phyloP scores from a whole-genome alignment of 2,888 invertebrate genomes.

The Pasiphila rectangulata region DNA sequence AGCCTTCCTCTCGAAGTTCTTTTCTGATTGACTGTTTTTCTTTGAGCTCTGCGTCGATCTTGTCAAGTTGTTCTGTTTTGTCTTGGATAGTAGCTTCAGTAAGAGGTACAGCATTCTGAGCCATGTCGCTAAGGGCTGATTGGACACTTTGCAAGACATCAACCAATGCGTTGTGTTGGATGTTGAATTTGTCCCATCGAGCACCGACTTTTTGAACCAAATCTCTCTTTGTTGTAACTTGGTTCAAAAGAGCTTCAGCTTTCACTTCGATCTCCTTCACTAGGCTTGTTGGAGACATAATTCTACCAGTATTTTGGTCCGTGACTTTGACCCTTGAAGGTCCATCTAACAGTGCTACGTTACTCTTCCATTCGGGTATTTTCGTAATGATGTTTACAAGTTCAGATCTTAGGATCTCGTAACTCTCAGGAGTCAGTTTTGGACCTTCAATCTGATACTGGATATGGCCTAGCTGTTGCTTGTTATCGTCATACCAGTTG shows the following conservation, averaged over 20 bases:
- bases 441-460: constrained; percentile 90
- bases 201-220: constrained; percentile 86
- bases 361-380: constrained; percentile 85
- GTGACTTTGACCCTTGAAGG: constrained; percentile 84
- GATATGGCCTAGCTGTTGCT: constrained; percentile 88
- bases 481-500: constrained; percentile 90
- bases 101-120: constrained; percentile 70
- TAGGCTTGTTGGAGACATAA: constrained; percentile 86
- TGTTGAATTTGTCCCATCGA: constrained; percentile 89
- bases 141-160: constrained; percentile 83
- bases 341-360: constrained; percentile 85
- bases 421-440: constrained; percentile 85
- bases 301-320: constrained; percentile 85
- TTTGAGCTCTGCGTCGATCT: constrained; percentile 79
- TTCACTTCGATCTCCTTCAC: constrained; percentile 87
- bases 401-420: constrained; percentile 85
- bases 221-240: constrained; percentile 84
- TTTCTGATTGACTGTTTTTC: constrained; percentile 84
- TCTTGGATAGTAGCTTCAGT: constrained; percentile 73
- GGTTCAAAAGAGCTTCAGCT: constrained; percentile 83
- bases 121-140: constrained; percentile 78
- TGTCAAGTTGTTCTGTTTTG: constrained; percentile 74
- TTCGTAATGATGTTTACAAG: constrained; percentile 85
- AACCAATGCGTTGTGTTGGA: constrained; percentile 85
- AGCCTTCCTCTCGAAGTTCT: constrained; percentile 88